These are phyloP conservation scores for Andrena minutula DNA, from an alignment of 2,888 invertebrate genomes.

Conservation along the genomic window DNA sequence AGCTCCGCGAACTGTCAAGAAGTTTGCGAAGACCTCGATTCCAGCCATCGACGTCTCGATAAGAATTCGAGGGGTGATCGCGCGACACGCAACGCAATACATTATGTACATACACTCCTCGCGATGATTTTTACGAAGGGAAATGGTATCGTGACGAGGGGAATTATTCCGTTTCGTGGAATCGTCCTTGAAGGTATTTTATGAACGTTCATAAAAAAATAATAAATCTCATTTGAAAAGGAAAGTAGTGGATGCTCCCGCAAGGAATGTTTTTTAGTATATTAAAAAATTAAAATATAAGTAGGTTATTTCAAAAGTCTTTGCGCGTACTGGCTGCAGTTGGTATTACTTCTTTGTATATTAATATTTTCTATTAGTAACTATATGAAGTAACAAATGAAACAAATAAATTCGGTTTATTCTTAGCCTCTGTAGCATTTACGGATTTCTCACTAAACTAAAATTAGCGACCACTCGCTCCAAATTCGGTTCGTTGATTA, in stretches of 20 bases:
- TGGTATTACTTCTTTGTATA: too few relatives aligned
- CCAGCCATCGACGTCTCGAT: conserved; percentile 17
- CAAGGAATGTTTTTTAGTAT: too few relatives aligned
- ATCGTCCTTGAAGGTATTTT: not conserved
- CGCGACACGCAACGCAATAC: conserved; percentile 17
- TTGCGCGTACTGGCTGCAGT: too few relatives aligned
- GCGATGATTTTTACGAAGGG: conserved; percentile 2
- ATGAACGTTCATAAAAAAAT: not conserved
- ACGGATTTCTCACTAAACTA: too few relatives aligned
- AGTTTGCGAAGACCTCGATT: conserved; percentile 20
- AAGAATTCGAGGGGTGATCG: conserved; percentile 13
- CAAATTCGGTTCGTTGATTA: too few relatives aligned
- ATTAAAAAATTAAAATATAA: too few relatives aligned
- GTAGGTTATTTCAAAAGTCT: too few relatives aligned
- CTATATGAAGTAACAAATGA: too few relatives aligned
- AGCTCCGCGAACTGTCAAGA: conserved; percentile 22
- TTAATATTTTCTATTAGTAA: too few relatives aligned
- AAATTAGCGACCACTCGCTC: too few relatives aligned
- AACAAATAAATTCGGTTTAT: too few relatives aligned
- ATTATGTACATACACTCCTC: not conserved
- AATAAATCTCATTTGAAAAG: not conserved
- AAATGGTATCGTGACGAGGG: not conserved
- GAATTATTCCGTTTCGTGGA: not conserved
- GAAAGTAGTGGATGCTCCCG: not conserved
- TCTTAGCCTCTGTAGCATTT: too few relatives aligned